Conservation (phyloP, 2,113 vertebrate species). For the Hemicordylus capensis region DNA sequence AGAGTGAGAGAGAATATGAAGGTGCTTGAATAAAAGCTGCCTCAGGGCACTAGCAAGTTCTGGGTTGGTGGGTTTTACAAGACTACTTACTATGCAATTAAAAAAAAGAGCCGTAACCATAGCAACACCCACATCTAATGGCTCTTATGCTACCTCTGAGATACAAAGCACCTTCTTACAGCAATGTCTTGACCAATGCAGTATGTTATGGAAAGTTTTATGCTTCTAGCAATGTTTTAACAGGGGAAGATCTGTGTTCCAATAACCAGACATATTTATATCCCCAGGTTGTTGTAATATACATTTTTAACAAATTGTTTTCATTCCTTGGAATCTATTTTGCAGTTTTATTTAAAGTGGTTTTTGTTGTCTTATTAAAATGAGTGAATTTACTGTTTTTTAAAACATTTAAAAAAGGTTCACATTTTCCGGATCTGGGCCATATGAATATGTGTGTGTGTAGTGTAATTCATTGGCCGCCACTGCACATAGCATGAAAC, state of each 20-base stretch:
- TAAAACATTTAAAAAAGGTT: constrained; percentile 51
- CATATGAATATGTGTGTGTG: background rate
- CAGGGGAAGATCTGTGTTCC: constrained; percentile 55
- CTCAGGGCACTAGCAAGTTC: constrained; percentile 74
- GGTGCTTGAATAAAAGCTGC: constrained; percentile 76
- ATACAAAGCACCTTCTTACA: constrained; percentile 80
- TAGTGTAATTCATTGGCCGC: background rate
- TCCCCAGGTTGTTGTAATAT: constrained; percentile 64
- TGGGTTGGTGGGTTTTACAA: constrained; percentile 82
- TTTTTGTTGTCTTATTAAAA: constrained; percentile 4
- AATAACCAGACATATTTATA: constrained; percentile 64
- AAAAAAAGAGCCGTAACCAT: constrained; percentile 77
- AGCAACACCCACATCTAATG: constrained; percentile 79
- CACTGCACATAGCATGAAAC: too few relatives aligned
- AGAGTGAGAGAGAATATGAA: constrained; percentile 70
- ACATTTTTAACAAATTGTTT: constrained; percentile 70
- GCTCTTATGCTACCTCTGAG: constrained; percentile 80
- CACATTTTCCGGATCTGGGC: constrained; percentile 34
- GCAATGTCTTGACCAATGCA: constrained; percentile 78
- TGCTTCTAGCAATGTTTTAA: constrained; percentile 65
- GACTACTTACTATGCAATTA: constrained; percentile 80
- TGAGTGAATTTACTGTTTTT: constrained; percentile 35
- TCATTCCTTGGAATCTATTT: constrained; percentile 51
- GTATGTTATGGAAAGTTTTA: constrained; percentile 73
- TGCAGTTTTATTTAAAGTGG: constrained; percentile 66